A percentile compares a stretch with the other conserved stretches of the same genome.
phyloP scores from a whole-genome alignment of 2,888 invertebrate genomes.

The Drepana falcataria region DNA sequence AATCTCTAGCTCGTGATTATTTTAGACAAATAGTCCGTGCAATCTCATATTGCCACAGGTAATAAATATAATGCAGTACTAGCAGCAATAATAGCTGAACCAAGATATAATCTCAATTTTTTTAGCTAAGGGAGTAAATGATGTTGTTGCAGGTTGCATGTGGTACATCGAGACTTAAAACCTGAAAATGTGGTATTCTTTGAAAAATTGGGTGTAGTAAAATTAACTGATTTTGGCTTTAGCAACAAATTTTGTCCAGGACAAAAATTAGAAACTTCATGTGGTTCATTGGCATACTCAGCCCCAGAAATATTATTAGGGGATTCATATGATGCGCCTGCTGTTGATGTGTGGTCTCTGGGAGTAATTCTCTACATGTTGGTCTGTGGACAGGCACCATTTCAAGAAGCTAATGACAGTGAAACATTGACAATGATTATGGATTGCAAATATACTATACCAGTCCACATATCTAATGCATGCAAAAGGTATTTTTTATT shows the following conservation, averaged over 20 bases:
- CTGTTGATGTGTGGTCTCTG: slow-evolving; percentile 99
- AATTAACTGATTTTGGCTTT: slow-evolving; percentile 98
- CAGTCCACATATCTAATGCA: slow-evolving; percentile 89
- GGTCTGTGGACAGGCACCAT: slow-evolving; percentile 97
- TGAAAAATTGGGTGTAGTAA: slow-evolving; percentile 96
- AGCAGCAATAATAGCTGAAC: no score
- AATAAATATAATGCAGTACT: slow-evolving; percentile 30
- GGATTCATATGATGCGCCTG: slow-evolving; percentile 99
- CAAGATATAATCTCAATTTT: neutral
- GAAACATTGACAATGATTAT: slow-evolving; percentile 99
- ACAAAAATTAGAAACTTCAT: slow-evolving; percentile 97
- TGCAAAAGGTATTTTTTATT: slow-evolving; percentile 84
- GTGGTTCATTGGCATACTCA: slow-evolving; percentile 98
- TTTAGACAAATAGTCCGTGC: slow-evolving; percentile 98
- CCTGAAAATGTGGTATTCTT: slow-evolving; percentile 99
- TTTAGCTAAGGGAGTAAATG: neutral
- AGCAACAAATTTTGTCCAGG: slow-evolving; percentile 98
- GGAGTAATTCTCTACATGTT: slow-evolving; percentile 99
- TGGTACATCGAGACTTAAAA: slow-evolving; percentile 93
- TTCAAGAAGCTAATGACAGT: slow-evolving; percentile 99
- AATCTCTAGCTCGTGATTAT: slow-evolving; percentile 91
- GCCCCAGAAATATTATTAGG: slow-evolving; percentile 99
- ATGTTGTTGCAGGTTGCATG: slow-evolving; percentile 74
- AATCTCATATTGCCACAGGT: slow-evolving; percentile 98
- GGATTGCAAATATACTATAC: slow-evolving; percentile 98